Percentiles rank a stretch among this genome's conserved stretches.
These are phyloP conservation scores for Drosophila baimaii DNA, from an alignment of 1,140 invertebrate species.

Conservation along the genomic window DNA sequence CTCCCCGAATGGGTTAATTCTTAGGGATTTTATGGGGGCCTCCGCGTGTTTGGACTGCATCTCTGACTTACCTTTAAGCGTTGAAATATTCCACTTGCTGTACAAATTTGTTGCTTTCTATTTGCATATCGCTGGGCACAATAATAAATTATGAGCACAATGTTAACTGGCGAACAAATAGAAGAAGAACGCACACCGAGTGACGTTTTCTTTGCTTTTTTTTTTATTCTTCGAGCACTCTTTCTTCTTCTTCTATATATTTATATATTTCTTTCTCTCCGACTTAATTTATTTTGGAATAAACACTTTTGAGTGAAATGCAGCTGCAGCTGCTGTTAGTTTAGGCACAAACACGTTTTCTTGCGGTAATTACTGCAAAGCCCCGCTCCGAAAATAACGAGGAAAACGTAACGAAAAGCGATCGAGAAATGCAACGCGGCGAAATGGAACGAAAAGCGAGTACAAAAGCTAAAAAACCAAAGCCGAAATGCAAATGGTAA, in stretches of 20 bases:
- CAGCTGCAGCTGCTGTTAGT: constrained; percentile 42
- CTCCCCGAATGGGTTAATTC: constrained; percentile 20
- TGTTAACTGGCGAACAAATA: constrained; percentile 72
- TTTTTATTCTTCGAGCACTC: constrained; percentile 14
- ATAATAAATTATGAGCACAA: constrained; percentile 72
- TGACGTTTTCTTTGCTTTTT: constrained; percentile 64
- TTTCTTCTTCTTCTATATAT: constrained; percentile 24
- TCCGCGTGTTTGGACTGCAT: constrained; percentile 39
- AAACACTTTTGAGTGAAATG: constrained; percentile 64
- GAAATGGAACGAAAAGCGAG: constrained; percentile 52
- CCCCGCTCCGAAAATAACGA: constrained; percentile 29
- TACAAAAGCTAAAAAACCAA: constrained; percentile 27
- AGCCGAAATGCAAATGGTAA: constrained; percentile 70
- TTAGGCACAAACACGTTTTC: constrained; percentile 55
- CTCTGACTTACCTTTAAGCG: constrained; percentile 45
- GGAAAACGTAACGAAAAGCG: constrained; percentile 46
- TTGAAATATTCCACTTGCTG: constrained; percentile 59
- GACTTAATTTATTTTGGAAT: constrained; percentile 30
- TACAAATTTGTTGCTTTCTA: constrained; percentile 64
- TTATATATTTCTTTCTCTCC: constrained; percentile 23
- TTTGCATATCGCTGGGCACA: constrained; percentile 56
- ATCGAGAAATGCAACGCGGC: constrained; percentile 52
- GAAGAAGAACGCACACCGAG: constrained; percentile 44
- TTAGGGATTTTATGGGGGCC: constrained; percentile 11
- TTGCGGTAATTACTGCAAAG: constrained; percentile 60